These are phyloP conservation scores for Apamea sordens DNA, from an alignment of 2,888 invertebrate species.

Conservation along the genomic window DNA sequence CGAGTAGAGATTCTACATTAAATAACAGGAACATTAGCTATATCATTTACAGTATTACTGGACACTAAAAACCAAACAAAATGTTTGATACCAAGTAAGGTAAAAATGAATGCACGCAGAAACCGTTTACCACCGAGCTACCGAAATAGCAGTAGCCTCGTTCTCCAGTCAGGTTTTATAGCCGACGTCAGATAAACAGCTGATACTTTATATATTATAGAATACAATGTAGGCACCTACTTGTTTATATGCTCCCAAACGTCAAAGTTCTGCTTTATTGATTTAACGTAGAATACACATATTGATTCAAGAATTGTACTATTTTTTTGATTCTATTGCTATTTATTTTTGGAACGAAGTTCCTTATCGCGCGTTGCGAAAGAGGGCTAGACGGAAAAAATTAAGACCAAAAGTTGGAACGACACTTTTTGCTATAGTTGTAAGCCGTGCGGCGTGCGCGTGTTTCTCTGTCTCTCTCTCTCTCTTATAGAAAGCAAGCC, in stretches of 20 bases:
- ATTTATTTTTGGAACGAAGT: too few species aligned
- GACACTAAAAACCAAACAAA: background rate
- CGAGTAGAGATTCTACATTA: background rate
- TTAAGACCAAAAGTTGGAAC: too few species aligned
- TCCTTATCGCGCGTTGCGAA: too few species aligned
- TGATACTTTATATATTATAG: slow-evolving; percentile 24
- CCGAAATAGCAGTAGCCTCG: slow-evolving; percentile 29
- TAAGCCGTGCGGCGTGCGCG: too few species aligned
- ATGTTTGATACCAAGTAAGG: slow-evolving; percentile 12
- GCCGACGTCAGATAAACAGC: slow-evolving; percentile 29
- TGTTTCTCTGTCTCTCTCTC: too few species aligned
- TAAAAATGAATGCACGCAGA: background rate
- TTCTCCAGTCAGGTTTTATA: slow-evolving; percentile 33
- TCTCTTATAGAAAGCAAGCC: too few species aligned
- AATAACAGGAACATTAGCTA: background rate
- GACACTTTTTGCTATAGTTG: too few species aligned
- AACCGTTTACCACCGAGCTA: background rate
- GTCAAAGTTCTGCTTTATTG: background rate
- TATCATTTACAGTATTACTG: background rate
- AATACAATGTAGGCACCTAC: slow-evolving; percentile 4
- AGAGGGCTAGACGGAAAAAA: too few species aligned
- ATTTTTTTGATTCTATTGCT: background rate
- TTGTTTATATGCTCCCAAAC: slow-evolving; percentile 17
- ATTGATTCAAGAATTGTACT: background rate
- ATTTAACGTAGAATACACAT: background rate